Conservation (phyloP, 1,140 invertebrate genomes). For the Calosoma granatense region DNA sequence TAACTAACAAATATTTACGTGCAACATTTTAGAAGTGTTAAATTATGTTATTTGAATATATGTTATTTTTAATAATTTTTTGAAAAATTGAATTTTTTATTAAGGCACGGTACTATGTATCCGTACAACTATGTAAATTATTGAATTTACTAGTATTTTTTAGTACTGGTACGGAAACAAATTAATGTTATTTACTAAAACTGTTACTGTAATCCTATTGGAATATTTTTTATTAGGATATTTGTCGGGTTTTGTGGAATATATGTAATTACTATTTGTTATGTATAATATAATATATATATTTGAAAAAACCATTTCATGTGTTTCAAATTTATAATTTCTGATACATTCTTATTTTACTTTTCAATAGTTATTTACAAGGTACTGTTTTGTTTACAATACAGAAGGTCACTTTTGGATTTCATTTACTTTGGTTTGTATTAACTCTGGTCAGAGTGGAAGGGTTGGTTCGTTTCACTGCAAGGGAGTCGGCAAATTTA, state of each 20-base stretch:
- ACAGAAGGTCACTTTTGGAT: slow-evolving; percentile 8
- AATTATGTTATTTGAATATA: neutral
- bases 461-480: neutral
- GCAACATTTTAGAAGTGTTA: neutral
- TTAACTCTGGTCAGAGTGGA: slow-evolving; percentile 1
- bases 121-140: no score
- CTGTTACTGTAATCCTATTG: no score
- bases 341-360: slow-evolving; percentile 5
- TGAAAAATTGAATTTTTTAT: neutral
- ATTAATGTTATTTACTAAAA: no score
- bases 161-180: no score
- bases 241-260: neutral
- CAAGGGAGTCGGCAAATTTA: neutral
- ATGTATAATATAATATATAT: slow-evolving; percentile 5
- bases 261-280: neutral
- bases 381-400: slow-evolving; percentile 8
- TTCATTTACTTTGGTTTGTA: slow-evolving; percentile 5
- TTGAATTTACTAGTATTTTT: no score
- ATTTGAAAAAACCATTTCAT: slow-evolving; percentile 8
- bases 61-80: neutral
- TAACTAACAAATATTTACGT: neutral
- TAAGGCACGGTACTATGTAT: no score
- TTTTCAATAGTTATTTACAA: slow-evolving; percentile 6
- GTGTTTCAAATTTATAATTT: slow-evolving; percentile 7
- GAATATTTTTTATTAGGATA: neutral